These are phyloP conservation scores for Thryonomys swinderianus DNA, from an alignment of 2,113 vertebrate species.

Conservation along the genomic window DNA sequence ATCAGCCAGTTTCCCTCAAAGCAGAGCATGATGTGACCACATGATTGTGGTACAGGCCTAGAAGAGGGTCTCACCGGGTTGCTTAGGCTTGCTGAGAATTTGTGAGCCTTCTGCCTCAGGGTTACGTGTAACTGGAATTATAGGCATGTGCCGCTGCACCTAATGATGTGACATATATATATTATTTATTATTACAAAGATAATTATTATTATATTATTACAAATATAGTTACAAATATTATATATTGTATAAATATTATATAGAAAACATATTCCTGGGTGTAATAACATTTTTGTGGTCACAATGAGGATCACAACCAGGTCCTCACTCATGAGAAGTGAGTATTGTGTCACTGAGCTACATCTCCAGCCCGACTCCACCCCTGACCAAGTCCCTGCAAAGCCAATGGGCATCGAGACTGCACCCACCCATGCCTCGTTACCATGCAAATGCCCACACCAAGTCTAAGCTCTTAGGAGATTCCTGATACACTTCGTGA, in stretches of 20 bases:
- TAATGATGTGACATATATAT: not conserved
- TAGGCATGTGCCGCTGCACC: not conserved
- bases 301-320: not conserved
- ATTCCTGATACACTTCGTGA: fast-evolving
- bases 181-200: too few relatives aligned
- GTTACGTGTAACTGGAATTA: not conserved
- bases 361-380: not conserved
- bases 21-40: not conserved
- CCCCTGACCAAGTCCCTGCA: fast-evolving
- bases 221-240: too few relatives aligned
- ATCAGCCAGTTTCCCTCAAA: not conserved
- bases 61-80: not conserved
- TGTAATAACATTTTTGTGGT: not conserved
- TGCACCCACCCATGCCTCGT: fast-evolving
- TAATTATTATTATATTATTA: too few relatives aligned
- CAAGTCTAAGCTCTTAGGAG: fast-evolving
- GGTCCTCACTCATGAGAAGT: not conserved
- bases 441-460: fast-evolving
- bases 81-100: not conserved
- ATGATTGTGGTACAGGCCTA: not conserved
- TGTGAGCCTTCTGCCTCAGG: not conserved
- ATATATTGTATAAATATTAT: not conserved
- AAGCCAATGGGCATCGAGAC: not conserved
- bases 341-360: not conserved
- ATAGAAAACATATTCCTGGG: not conserved